Conservation (phyloP, 2,888 invertebrate species). For the Teinopalpus imperialis region DNA sequence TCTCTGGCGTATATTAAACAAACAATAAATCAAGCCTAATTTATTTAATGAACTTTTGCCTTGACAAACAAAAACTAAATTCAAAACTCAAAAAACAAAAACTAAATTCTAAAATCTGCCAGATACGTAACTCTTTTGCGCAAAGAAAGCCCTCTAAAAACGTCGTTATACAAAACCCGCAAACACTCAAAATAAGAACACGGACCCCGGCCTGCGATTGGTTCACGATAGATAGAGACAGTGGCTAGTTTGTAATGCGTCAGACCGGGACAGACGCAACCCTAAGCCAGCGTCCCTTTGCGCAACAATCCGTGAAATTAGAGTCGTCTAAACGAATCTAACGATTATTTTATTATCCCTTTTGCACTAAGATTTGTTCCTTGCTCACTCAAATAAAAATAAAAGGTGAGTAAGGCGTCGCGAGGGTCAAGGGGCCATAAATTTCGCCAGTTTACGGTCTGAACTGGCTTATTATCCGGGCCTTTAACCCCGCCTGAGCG, state of each 20-base stretch:
- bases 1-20: no score
- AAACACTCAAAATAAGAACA: constrained; percentile 66
- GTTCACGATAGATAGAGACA: constrained; percentile 52
- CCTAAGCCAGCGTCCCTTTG: constrained; percentile 69
- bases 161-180: constrained; percentile 55
- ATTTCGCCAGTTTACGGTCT: constrained; percentile 69
- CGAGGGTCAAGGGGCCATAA: constrained; percentile 76
- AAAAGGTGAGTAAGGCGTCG: constrained; percentile 78
- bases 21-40: no score
- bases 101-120: not conserved
- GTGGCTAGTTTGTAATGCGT: constrained; percentile 25
- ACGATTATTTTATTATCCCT: constrained; percentile 82
- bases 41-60: no score
- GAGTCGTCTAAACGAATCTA: constrained; percentile 81
- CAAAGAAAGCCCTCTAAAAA: constrained; percentile 32
- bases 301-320: constrained; percentile 80
- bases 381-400: constrained; percentile 82
- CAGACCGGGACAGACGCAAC: constrained; percentile 50
- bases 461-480: constrained; percentile 73
- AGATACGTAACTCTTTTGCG: constrained; percentile 18
- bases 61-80: no score
- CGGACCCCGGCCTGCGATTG: constrained; percentile 54
- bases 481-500: constrained; percentile 57
- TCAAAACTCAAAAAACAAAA: no score
- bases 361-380: constrained; percentile 81